These are phyloP conservation scores for Psilanteris sp. DNA, from an alignment of 1,140 invertebrate species.

Conservation along the genomic window DNA sequence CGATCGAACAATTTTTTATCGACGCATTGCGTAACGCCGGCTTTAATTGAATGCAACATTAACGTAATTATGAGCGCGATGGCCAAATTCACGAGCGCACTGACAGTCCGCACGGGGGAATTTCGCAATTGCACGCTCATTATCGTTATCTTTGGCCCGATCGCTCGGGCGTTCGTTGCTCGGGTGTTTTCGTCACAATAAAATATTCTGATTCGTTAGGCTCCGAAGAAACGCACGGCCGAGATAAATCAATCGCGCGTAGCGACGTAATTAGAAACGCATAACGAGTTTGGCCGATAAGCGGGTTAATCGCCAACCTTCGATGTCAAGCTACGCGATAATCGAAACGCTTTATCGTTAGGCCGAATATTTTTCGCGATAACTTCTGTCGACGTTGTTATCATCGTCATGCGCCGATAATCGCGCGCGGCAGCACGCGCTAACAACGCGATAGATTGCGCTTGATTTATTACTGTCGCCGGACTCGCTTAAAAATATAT, in stretches of 20 bases:
- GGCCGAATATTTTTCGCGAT: slow-evolving; percentile 27
- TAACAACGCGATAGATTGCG: slow-evolving; percentile 22
- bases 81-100: slow-evolving; percentile 52
- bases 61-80: slow-evolving; percentile 16
- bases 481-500: too few relatives aligned
- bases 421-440: slow-evolving; percentile 15
- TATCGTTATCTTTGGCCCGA: slow-evolving; percentile 18
- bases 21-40: slow-evolving; percentile 13
- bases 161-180: slow-evolving; percentile 17
- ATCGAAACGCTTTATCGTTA: slow-evolving; percentile 24
- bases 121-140: slow-evolving; percentile 53
- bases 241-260: slow-evolving; percentile 48
- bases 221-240: slow-evolving; percentile 17
- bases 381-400: slow-evolving; percentile 50
- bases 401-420: slow-evolving; percentile 21
- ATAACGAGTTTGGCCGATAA: slow-evolving; percentile 35
- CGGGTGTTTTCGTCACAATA: slow-evolving; percentile 5
- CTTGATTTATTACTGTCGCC: slow-evolving; percentile 22
- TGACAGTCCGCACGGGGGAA: slow-evolving; percentile 63
- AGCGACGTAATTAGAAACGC: slow-evolving; percentile 38
- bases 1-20: slow-evolving; percentile 23
- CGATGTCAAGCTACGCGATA: slow-evolving; percentile 38
- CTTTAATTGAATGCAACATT: slow-evolving; percentile 35
- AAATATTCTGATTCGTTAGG: slow-evolving; percentile 8
- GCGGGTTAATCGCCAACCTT: slow-evolving; percentile 37